Evolutionary conservation across 2,797 vertebrate species (phyloP).

Genomic region (Anguilla anguilla): DNA sequence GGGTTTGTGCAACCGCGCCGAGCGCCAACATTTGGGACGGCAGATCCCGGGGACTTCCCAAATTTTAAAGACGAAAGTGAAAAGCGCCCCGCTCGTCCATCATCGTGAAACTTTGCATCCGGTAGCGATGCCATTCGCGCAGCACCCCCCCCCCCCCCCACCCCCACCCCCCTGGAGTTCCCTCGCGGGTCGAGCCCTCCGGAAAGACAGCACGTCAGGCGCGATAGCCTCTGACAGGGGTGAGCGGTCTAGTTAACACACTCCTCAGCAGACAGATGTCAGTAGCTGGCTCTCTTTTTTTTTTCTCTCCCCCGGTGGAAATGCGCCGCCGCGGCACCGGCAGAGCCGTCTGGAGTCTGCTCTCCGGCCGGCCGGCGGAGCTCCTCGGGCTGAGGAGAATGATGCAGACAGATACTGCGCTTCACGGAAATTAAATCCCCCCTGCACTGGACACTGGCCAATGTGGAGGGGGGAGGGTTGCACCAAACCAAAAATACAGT

Average conservation of each 20-base stretch:
- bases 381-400: not conserved
- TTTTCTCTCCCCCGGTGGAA: not conserved
- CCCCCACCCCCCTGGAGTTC: not conserved
- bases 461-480: not conserved
- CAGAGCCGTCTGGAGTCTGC: not conserved
- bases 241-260: slow-evolving; percentile 29
- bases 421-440: not conserved
- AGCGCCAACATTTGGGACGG: not conserved
- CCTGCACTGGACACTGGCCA: not conserved
- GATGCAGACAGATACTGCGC: not conserved
- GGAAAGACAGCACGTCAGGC: not conserved
- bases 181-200: not conserved
- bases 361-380: not conserved
- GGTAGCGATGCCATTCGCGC: not conserved
- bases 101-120: not conserved
- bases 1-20: not conserved
- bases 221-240: slow-evolving; percentile 9
- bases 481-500: not conserved
- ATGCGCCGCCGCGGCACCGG: not conserved
- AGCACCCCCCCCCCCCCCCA: not conserved
- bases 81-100: not conserved
- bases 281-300: slow-evolving; percentile 1
- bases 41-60: not conserved
- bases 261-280: slow-evolving; percentile 31
- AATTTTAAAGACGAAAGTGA: not conserved